These are phyloP conservation scores for Cheilosia impressa DNA, from an alignment of 2,888 invertebrate species.

Conservation along the genomic window DNA sequence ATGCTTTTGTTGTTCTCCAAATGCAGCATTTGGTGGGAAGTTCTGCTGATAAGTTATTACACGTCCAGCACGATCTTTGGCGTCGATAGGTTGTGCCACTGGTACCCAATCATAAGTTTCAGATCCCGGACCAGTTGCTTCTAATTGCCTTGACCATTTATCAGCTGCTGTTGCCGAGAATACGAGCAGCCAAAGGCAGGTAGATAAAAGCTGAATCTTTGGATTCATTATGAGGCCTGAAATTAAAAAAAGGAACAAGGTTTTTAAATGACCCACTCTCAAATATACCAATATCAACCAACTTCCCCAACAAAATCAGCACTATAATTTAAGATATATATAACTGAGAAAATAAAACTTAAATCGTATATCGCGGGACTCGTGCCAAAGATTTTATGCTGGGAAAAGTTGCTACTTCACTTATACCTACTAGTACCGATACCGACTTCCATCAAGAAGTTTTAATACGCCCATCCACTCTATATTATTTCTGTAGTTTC, in stretches of 20 bases:
- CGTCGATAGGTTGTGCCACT: constrained; percentile 82
- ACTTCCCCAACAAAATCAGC: not conserved
- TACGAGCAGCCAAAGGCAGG: constrained; percentile 77
- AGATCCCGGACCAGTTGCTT: constrained; percentile 77
- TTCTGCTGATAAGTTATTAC: constrained; percentile 82
- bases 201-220: constrained; percentile 76
- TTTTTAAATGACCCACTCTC: not conserved
- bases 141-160: constrained; percentile 83
- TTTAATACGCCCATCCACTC: too few relatives aligned
- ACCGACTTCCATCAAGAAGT: too few relatives aligned
- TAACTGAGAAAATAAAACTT: too few relatives aligned
- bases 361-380: not conserved
- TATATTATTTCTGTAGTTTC: too few relatives aligned
- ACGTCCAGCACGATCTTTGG: constrained; percentile 82
- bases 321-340: not conserved
- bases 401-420: too few relatives aligned
- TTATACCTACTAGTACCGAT: too few relatives aligned
- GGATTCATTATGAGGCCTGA: constrained; percentile 80
- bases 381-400: not conserved
- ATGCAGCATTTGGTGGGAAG: constrained; percentile 80
- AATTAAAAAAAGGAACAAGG: constrained; percentile 32
- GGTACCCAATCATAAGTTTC: constrained; percentile 85
- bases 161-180: constrained; percentile 76
- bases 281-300: not conserved
- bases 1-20: constrained; percentile 79